These are phyloP conservation scores for Ictalurus furcatus DNA, from an alignment of 2,113 vertebrate species.

Conservation along the genomic window DNA sequence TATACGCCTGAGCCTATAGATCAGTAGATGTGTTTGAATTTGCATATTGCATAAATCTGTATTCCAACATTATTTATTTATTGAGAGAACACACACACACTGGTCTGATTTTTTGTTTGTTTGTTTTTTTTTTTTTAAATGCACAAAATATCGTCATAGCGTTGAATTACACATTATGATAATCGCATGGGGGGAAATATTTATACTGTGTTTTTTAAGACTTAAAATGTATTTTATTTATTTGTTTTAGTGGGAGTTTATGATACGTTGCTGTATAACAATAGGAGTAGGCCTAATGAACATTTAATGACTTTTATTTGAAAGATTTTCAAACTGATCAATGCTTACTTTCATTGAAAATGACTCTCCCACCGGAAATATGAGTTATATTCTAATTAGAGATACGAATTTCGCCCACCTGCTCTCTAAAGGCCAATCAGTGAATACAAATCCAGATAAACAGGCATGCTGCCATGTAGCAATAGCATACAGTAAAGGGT, in stretches of 20 bases:
- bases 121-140: not conserved
- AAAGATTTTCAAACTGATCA: not conserved
- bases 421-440: no score
- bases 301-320: not conserved
- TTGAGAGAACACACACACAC: not conserved
- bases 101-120: not conserved
- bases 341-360: not conserved
- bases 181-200: not conserved
- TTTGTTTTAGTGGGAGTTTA: not conserved
- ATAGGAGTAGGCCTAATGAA: not conserved
- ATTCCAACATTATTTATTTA: not conserved
- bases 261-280: not conserved
- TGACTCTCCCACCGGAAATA: no score
- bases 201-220: not conserved
- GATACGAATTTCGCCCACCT: no score
- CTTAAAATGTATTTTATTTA: not conserved
- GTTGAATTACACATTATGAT: not conserved
- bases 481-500: no score
- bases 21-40: not conserved
- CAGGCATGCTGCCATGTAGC: no score
- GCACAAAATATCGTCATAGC: not conserved
- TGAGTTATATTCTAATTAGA: no score
- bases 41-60: not conserved
- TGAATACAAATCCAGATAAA: no score
- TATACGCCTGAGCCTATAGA: not conserved